These are phyloP conservation scores for Leptinotarsa defecta DNA, from an alignment of 1,140 invertebrate species.

Conservation along the genomic window DNA sequence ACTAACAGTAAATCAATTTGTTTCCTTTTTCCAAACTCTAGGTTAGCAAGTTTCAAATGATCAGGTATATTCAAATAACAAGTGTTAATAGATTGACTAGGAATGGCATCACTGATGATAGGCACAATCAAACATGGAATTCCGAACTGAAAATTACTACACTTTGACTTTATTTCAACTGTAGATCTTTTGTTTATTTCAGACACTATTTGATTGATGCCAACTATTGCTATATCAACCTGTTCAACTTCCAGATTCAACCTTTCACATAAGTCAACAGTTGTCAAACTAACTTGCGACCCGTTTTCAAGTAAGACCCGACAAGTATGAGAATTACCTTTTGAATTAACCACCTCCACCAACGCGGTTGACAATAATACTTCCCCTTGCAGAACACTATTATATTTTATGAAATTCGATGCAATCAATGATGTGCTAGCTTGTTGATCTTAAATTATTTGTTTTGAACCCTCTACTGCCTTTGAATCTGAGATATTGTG, in stretches of 20 bases:
- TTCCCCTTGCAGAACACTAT: too few relatives aligned
- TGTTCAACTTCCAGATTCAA: not conserved
- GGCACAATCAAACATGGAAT: not conserved
- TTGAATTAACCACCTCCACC: too few relatives aligned
- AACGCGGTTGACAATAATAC: too few relatives aligned
- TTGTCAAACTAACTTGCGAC: too few relatives aligned
- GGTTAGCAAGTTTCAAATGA: not conserved
- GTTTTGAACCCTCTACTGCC: too few relatives aligned
- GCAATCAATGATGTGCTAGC: too few relatives aligned
- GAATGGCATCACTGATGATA: not conserved
- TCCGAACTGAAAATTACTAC: not conserved
- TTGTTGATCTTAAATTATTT: too few relatives aligned
- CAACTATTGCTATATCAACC: not conserved
- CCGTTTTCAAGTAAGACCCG: too few relatives aligned
- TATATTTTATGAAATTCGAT: too few relatives aligned
- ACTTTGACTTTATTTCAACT: not conserved
- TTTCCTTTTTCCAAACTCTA: not conserved
- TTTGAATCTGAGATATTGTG: too few relatives aligned
- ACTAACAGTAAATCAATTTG: not conserved
- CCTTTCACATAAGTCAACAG: too few relatives aligned
- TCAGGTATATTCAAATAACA: not conserved
- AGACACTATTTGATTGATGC: not conserved
- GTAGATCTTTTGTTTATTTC: not conserved
- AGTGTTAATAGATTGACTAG: not conserved
- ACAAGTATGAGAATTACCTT: too few relatives aligned